Conservation (phyloP, 1,140 invertebrate genomes). For the Drosophila santomea region DNA sequence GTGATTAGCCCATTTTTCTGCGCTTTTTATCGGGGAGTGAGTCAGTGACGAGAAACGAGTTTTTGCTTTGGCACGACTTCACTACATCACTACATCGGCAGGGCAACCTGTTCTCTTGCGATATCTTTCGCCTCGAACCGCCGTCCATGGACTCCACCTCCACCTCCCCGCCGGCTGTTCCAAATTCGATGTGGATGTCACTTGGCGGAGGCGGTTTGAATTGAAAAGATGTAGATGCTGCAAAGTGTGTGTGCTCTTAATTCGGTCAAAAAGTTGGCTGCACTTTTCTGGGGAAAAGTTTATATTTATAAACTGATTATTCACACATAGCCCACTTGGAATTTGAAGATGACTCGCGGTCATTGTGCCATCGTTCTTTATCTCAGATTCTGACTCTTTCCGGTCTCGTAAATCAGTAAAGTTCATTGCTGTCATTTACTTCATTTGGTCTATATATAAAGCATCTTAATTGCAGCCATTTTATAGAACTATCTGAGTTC, state of each 20-base stretch:
- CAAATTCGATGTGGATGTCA: conserved; percentile 29
- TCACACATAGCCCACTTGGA: background rate
- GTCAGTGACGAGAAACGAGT: conserved; percentile 49
- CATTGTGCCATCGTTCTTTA: background rate
- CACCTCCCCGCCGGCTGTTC: conserved; percentile 18
- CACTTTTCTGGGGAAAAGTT: conserved; percentile 14
- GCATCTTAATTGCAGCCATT: no score
- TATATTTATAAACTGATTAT: conserved; percentile 4
- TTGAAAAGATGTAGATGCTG: conserved; percentile 5
- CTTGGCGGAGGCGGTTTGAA: conserved; percentile 20
- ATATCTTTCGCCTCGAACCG: conserved; percentile 32
- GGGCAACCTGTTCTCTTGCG: conserved; percentile 42
- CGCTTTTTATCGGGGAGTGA: conserved; percentile 35
- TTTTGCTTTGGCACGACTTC: conserved; percentile 40
- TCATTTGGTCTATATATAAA: no score
- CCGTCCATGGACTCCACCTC: conserved; percentile 13
- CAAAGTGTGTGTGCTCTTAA: conserved; percentile 21
- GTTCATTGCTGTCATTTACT: background rate
- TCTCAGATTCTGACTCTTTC: background rate
- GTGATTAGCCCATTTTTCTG: conserved; percentile 56
- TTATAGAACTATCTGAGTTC: background rate
- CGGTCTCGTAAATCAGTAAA: background rate
- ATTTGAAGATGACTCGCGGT: background rate
- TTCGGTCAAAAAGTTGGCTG: conserved; percentile 18
- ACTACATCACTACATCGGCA: conserved; percentile 8